These are phyloP conservation scores for Alcedo quadribrachys DNA, from an alignment of 2,797 vertebrate genomes.

Conservation along the genomic window DNA sequence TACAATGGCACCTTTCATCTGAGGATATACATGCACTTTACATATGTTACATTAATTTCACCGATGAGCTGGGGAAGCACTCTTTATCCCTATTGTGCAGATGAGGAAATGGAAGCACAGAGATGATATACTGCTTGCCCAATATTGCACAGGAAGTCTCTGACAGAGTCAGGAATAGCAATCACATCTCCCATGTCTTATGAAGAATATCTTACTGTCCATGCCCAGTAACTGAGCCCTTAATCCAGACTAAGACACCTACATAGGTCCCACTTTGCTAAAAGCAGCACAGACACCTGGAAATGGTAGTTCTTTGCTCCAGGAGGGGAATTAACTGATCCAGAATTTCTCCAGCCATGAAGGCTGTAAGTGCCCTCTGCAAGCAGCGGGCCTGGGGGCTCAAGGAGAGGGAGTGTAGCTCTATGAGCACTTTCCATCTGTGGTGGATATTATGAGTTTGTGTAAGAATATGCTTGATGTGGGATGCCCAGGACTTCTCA, in stretches of 20 bases:
- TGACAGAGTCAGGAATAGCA: conserved; percentile 69
- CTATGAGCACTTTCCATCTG: neutral
- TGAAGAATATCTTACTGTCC: conserved; percentile 49
- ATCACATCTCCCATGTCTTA: conserved; percentile 64
- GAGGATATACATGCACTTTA: conserved; percentile 71
- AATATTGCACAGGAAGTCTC: conserved; percentile 58
- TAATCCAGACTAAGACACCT: conserved; percentile 66
- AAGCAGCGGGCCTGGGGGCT: neutral
- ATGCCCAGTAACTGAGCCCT: conserved; percentile 63
- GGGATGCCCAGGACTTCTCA: conserved; percentile 61
- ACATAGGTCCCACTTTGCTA: conserved; percentile 36
- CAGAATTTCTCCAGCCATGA: neutral
- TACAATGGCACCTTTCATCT: conserved; percentile 74
- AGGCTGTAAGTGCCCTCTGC: neutral
- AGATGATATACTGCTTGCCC: conserved; percentile 50
- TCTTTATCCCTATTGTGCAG: conserved; percentile 68
- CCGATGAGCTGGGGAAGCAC: conserved; percentile 64
- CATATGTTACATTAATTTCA: conserved; percentile 73
- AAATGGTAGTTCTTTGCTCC: neutral
- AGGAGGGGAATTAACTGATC: neutral
- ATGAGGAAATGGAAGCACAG: conserved; percentile 66
- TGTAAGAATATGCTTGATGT: conserved; percentile 48
- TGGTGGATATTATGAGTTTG: conserved; percentile 52
- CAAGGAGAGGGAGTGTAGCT: neutral
- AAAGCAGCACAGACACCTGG: neutral